Evolutionary conservation across 2,888 invertebrate species (phyloP).

Genomic region (Tipula vernalis): DNA sequence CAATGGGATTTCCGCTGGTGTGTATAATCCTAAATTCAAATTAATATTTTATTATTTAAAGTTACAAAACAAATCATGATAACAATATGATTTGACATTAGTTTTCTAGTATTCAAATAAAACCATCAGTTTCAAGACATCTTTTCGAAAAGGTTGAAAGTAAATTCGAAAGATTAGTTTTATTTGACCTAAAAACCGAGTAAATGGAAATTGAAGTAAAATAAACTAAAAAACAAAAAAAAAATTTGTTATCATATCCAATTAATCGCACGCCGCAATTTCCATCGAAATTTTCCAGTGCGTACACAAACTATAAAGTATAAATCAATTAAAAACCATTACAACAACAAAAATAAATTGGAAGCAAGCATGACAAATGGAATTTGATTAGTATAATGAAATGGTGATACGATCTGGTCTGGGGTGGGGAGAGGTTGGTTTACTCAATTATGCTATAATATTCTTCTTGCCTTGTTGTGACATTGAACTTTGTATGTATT

Average conservation of each 20-base stretch:
- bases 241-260: not conserved
- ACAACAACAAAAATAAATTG: not conserved
- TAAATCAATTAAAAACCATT: not conserved
- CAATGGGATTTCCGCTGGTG: slow-evolving; percentile 32
- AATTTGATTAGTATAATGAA: not conserved
- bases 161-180: not conserved
- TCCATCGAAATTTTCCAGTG: not conserved
- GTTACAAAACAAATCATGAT: not conserved
- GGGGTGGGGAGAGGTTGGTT: not conserved
- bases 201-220: not conserved
- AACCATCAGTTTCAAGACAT: not conserved
- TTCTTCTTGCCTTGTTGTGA: not conserved
- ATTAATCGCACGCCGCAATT: not conserved
- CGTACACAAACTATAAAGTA: not conserved
- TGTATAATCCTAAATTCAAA: slow-evolving; percentile 26
- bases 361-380: slow-evolving; percentile 8
- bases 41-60: not conserved
- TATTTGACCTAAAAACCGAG: not conserved
- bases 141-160: not conserved
- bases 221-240: not conserved
- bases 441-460: not conserved
- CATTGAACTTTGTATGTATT: not conserved
- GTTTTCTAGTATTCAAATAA: not conserved
- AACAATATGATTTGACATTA: not conserved
- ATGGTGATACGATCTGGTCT: not conserved